phyloP scores from a whole-genome alignment of 2,888 invertebrate genomes.

The Oscheius onirici region DNA sequence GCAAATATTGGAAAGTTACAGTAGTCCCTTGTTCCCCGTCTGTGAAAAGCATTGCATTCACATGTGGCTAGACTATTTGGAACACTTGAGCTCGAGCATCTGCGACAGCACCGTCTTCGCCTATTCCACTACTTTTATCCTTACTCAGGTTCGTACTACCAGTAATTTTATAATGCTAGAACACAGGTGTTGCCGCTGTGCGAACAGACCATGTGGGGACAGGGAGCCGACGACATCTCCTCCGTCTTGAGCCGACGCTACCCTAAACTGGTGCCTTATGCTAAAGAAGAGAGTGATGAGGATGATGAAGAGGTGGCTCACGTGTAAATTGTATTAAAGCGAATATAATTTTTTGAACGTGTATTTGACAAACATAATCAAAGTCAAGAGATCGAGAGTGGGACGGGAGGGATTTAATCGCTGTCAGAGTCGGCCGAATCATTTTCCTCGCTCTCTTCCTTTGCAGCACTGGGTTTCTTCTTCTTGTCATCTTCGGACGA shows the following conservation, averaged over 20 bases:
- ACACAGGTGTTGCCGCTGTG: slow-evolving; percentile 64
- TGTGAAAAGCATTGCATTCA: slow-evolving; percentile 61
- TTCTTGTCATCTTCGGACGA: slow-evolving; percentile 41
- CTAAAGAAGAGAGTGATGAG: slow-evolving; percentile 50
- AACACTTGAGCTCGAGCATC: slow-evolving; percentile 53
- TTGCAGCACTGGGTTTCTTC: no score
- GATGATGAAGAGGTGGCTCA: slow-evolving; percentile 63
- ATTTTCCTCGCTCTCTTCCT: no score
- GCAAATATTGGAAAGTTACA: no score
- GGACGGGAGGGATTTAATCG: background rate
- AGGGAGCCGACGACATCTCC: slow-evolving; percentile 50
- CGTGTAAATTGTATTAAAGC: slow-evolving; percentile 31
- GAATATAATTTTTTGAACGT: no score
- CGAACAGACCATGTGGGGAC: slow-evolving; percentile 47
- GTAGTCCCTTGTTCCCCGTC: slow-evolving; percentile 53
- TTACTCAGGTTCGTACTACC: slow-evolving; percentile 44
- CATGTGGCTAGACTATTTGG: slow-evolving; percentile 64
- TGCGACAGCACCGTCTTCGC: slow-evolving; percentile 55
- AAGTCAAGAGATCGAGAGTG: background rate
- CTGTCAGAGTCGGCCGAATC: background rate
- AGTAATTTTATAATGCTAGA: background rate
- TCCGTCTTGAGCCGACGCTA: slow-evolving; percentile 54
- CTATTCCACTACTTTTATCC: slow-evolving; percentile 62
- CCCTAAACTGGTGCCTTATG: slow-evolving; percentile 53
- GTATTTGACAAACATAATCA: no score